phyloP scores from a whole-genome alignment of 1,140 invertebrate genomes.

The Drosophila bocki region DNA sequence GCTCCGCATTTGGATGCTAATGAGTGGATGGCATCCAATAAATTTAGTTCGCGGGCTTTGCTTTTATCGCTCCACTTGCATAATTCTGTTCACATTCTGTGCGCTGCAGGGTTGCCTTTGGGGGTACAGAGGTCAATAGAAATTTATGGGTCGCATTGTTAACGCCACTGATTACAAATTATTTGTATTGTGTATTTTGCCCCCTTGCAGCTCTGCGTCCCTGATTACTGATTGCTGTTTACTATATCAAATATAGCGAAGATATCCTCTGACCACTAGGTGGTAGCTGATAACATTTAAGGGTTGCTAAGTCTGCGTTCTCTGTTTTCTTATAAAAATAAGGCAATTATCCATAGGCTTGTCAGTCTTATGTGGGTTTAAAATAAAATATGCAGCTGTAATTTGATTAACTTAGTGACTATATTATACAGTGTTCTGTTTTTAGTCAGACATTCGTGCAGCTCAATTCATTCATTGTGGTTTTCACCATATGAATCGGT shows the following conservation, averaged over 20 bases:
- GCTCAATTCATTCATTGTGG: not conserved
- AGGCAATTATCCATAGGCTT: not conserved
- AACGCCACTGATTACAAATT: slow-evolving; percentile 83
- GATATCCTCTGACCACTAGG: slow-evolving; percentile 12
- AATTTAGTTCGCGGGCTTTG: slow-evolving; percentile 81
- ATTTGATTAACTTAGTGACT: not conserved
- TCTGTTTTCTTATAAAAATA: not conserved
- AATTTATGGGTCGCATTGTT: slow-evolving; percentile 77
- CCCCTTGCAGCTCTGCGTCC: slow-evolving; percentile 18
- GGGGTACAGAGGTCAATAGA: slow-evolving; percentile 73
- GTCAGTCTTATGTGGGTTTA: too few relatives aligned
- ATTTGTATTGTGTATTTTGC: slow-evolving; percentile 37
- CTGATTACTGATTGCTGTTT: slow-evolving; percentile 34
- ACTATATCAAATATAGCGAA: slow-evolving; percentile 1
- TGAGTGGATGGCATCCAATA: slow-evolving; percentile 83
- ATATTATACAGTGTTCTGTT: not conserved
- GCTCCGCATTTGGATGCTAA: slow-evolving; percentile 80
- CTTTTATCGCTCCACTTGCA: slow-evolving; percentile 82
- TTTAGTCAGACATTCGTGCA: not conserved
- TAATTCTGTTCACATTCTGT: slow-evolving; percentile 59
- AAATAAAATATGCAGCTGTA: not conserved
- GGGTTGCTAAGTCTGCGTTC: not conserved
- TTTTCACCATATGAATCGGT: not conserved
- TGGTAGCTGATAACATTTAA: not conserved
- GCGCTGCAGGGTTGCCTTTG: slow-evolving; percentile 46